Percentiles rank a stretch among this genome's conserved stretches.
These are phyloP conservation scores for Drosophila niveifrons DNA, from an alignment of 2,888 invertebrate species.

Conservation along the genomic window DNA sequence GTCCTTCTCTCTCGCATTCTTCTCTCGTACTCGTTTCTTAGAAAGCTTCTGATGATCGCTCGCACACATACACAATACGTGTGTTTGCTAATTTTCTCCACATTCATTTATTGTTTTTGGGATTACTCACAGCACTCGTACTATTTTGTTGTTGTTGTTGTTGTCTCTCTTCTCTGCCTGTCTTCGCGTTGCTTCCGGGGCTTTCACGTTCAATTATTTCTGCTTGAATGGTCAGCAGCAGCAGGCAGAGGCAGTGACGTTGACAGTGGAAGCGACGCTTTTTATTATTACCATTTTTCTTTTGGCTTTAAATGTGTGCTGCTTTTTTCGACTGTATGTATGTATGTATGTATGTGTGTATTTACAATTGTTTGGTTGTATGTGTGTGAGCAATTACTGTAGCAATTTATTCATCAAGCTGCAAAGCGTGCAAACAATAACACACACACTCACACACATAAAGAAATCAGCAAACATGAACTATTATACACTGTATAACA, in stretches of 20 bases:
- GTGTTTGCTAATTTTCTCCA: slow-evolving; percentile 14
- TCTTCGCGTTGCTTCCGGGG: slow-evolving; percentile 47
- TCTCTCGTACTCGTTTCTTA: neutral
- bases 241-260: slow-evolving; percentile 7
- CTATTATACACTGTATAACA: neutral
- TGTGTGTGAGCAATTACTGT: slow-evolving; percentile 58
- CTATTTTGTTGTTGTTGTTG: slow-evolving; percentile 15
- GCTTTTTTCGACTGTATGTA: neutral
- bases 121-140: slow-evolving; percentile 8
- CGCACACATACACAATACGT: neutral
- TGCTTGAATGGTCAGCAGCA: slow-evolving; percentile 57
- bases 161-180: slow-evolving; percentile 6
- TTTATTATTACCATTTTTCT: slow-evolving; percentile 41
- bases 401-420: slow-evolving; percentile 67
- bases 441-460: slow-evolving; percentile 15
- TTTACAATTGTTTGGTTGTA: too few relatives aligned
- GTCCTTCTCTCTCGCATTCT: neutral
- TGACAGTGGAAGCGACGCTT: slow-evolving; percentile 14
- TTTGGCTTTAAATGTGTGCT: slow-evolving; percentile 30
- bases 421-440: slow-evolving; percentile 46
- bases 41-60: slow-evolving; percentile 23
- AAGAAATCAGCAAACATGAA: slow-evolving; percentile 13
- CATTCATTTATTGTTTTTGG: slow-evolving; percentile 8
- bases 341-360: neutral
- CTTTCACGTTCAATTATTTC: slow-evolving; percentile 65